Evolutionary conservation across 2,888 invertebrate species (phyloP), one percentile per base, ranked within the genome.

Genomic region (Torymus texanus): DNA sequence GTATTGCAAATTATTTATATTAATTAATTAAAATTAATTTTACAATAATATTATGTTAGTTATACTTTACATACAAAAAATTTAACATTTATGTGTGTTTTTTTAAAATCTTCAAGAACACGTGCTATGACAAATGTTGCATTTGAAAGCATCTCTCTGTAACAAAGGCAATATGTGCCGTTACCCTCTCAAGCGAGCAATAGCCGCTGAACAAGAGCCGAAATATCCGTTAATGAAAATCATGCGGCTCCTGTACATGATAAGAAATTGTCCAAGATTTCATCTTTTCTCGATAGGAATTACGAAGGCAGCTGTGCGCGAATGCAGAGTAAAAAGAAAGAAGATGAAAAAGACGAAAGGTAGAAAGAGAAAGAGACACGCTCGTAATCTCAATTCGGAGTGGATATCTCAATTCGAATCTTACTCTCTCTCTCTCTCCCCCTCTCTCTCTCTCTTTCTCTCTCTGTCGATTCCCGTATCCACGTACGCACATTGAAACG

Each of bases 361-460:
- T n/a, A 16, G 41, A 50, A 16, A 41, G 58, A 59, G 16, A 53
- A 53, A 13, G 24, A 13, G 18, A 56, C 61, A 63, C 68, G 61
- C 18, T 14, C 61, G 70, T 74, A 76, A 80, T 83, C 81, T 66
- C 78, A 77, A 78, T 79, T 74, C 73, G 74, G 61, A 74, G 67
- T 11, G 72, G 79, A 79, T 65, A 59, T 74, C 73, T 70, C 79
- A 75, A 82, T 81, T 80, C 72, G 80, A 75, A 83, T 81, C 58
- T 81, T 53, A 77, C 16, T 61, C 51, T 66, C 41, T 41, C 41
- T 8, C 10, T 41, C 41, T 5, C 8, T 41, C 41, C 1, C 8
- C 8, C 5, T 41, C 41, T 41, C 41, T 29, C 29, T 24, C 3
- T 24, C 24, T 24, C 2, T 24, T 3, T 29, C 3, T 41, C 41